Percentiles rank a stretch among this genome's conserved stretches.
Evolutionary conservation across 2,113 vertebrate species (phyloP).

Genomic region (Sorex araneus): DNA sequence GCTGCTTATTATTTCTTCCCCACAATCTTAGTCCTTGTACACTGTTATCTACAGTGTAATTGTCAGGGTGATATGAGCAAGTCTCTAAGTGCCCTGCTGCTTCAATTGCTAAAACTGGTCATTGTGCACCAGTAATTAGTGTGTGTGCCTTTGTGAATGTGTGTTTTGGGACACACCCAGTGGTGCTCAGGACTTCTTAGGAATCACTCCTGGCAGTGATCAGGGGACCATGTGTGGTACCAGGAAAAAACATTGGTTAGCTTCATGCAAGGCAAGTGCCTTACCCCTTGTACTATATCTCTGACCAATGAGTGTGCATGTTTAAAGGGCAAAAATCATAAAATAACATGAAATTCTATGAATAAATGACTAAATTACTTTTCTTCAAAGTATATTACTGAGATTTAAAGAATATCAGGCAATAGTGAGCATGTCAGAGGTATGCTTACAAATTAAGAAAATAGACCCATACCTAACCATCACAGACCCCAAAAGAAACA

Average conservation of each 20-base stretch:
- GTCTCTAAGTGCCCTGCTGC: neutral
- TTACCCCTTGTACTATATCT: too few species aligned
- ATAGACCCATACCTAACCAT: neutral
- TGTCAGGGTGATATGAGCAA: neutral
- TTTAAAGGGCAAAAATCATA: too few species aligned
- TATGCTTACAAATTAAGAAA: neutral
- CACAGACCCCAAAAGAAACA: neutral
- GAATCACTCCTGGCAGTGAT: too few species aligned
- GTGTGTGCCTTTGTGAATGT: neutral
- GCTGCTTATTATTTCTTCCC: neutral
- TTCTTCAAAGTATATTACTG: neutral
- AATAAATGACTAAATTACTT: neutral
- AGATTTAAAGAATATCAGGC: neutral
- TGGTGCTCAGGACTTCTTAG: too few species aligned
- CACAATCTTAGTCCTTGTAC: neutral
- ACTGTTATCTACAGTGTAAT: rapidly evolving
- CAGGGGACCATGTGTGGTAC: too few species aligned
- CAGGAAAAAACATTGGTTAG: too few species aligned
- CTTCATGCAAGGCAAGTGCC: too few species aligned
- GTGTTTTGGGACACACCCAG: neutral
- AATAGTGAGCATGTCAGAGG: neutral
- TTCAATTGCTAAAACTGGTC: neutral
- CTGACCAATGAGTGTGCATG: too few species aligned
- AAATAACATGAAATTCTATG: neutral
- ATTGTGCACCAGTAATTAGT: too few species aligned